Conservation (phyloP, 2,888 invertebrate genomes). For the Sarcophaga caerulescens region DNA sequence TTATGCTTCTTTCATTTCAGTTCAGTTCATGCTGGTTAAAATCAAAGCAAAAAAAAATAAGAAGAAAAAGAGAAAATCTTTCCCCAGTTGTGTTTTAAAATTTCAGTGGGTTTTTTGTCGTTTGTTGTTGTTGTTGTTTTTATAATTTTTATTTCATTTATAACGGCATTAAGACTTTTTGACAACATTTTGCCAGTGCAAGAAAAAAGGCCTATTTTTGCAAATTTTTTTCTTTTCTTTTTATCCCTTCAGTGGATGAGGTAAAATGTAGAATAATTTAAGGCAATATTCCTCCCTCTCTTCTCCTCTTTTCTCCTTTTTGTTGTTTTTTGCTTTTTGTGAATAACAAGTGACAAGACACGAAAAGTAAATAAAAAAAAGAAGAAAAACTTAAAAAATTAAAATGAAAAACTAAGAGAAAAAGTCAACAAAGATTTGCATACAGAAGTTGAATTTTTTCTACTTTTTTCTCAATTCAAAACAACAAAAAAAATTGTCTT, state of each 20-base stretch:
- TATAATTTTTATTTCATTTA: constrained; percentile 11
- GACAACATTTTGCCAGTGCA: constrained; percentile 39
- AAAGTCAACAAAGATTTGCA: constrained; percentile 63
- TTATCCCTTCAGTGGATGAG: background rate
- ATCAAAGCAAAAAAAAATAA: too few relatives aligned
- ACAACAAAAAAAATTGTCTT: constrained; percentile 17
- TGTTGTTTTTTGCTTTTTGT: background rate
- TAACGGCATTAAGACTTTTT: constrained; percentile 50
- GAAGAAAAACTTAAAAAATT: constrained; percentile 41
- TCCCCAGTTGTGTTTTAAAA: background rate
- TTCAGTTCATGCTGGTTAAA: too few relatives aligned
- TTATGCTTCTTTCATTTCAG: too few relatives aligned
- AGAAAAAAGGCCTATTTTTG: background rate
- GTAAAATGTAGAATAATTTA: constrained; percentile 40
- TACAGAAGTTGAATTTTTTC: constrained; percentile 55
- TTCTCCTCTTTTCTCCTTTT: background rate
- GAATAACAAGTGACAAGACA: constrained; percentile 56
- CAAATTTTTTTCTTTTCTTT: background rate
- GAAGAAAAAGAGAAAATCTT: too few relatives aligned
- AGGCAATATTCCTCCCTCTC: constrained; percentile 27
- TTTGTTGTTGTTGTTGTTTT: background rate
- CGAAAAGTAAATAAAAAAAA: constrained; percentile 28
- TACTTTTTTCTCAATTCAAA: constrained; percentile 32
- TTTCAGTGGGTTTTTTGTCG: constrained; percentile 9
- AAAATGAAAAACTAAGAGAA: constrained; percentile 24